phyloP scores from a whole-genome alignment of 2,888 invertebrate species.

The Drosophila quinaria region DNA sequence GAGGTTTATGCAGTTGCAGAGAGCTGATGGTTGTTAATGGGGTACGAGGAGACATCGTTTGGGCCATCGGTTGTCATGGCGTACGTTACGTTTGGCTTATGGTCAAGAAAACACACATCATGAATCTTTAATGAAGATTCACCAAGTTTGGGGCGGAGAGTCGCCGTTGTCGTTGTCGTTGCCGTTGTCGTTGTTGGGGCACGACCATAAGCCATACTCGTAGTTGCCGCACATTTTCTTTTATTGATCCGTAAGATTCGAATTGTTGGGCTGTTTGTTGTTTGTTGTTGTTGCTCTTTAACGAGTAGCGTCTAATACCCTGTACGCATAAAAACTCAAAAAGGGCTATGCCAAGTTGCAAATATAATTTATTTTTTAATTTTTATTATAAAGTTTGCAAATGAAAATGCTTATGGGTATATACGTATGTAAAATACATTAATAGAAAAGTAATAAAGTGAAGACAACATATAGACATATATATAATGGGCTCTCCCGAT shows the following conservation, averaged over 20 bases:
- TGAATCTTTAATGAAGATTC: slow-evolving; percentile 84
- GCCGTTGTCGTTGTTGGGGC: slow-evolving; percentile 18
- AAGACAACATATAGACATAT: too few species aligned
- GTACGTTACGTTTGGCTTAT: slow-evolving; percentile 56
- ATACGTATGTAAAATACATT: too few species aligned
- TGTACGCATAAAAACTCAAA: background rate
- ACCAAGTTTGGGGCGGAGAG: slow-evolving; percentile 58
- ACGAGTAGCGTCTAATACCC: slow-evolving; percentile 28
- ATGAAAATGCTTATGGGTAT: too few species aligned
- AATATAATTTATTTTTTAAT: too few species aligned
- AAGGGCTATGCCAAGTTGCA: background rate
- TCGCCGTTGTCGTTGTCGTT: too few species aligned
- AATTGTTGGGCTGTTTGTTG: slow-evolving; percentile 35
- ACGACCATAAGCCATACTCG: slow-evolving; percentile 54
- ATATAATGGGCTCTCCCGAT: too few species aligned
- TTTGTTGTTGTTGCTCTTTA: slow-evolving; percentile 22
- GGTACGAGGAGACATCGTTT: slow-evolving; percentile 27
- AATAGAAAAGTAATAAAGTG: too few species aligned
- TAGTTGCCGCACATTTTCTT: slow-evolving; percentile 76
- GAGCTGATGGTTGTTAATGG: slow-evolving; percentile 49
- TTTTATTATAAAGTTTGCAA: too few species aligned
- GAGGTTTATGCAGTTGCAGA: slow-evolving; percentile 47
- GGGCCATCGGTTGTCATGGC: slow-evolving; percentile 56
- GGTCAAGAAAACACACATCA: slow-evolving; percentile 80
- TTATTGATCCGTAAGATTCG: slow-evolving; percentile 81